Conservation (phyloP, 2,113 vertebrate species). For the Bagarius yarrelli region DNA sequence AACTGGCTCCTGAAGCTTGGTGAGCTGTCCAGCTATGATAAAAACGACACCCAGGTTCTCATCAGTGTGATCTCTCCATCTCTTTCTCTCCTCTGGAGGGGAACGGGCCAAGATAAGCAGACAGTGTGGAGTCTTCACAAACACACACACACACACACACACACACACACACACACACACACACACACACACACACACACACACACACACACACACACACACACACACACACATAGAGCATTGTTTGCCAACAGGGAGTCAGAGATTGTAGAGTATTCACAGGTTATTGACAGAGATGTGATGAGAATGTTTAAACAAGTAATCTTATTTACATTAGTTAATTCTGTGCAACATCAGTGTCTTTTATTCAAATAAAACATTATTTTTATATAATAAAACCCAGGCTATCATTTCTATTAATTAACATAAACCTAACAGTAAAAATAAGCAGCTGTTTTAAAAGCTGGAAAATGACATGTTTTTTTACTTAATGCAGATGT, state of each 20-base stretch:
- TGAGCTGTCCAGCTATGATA: slow-evolving; percentile 47
- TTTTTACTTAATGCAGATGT: background rate
- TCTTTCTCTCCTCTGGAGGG: slow-evolving; percentile 37
- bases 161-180: slow-evolving; percentile 10
- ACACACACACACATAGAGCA: background rate
- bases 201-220: slow-evolving; percentile 1
- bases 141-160: slow-evolving; percentile 32
- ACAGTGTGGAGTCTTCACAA: slow-evolving; percentile 34
- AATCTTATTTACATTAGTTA: slow-evolving; percentile 7
- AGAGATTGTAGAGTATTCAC: slow-evolving; percentile 28
- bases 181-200: slow-evolving; percentile 18
- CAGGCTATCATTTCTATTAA: background rate
- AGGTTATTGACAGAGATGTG: slow-evolving; percentile 32
- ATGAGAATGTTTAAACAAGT: slow-evolving; percentile 30
- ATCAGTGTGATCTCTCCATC: slow-evolving; percentile 51
- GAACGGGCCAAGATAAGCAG: slow-evolving; percentile 41
- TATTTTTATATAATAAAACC: background rate
- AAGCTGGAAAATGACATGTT: background rate
- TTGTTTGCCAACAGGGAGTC: slow-evolving; percentile 31
- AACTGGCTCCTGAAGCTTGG: slow-evolving; percentile 48
- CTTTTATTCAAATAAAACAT: background rate
- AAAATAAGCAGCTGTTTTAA: background rate
- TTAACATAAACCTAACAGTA: background rate
- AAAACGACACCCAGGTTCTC: slow-evolving; percentile 49
- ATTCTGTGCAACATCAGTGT: slow-evolving; percentile 1